Evolutionary conservation across 2,888 invertebrate species (phyloP).

Genomic region (Crepidodera aurea): DNA sequence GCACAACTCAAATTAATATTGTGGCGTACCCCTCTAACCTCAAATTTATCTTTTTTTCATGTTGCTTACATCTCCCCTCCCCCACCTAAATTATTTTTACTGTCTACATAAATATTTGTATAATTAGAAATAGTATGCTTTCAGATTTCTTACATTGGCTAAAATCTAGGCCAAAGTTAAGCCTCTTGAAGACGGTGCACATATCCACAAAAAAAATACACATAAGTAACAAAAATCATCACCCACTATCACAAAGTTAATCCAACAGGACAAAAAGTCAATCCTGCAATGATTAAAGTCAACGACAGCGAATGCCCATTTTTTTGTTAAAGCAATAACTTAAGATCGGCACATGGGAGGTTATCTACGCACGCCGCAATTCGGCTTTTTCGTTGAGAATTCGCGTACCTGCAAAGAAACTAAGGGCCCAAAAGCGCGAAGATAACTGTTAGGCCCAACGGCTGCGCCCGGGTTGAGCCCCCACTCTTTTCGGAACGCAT

Average conservation of each 20-base stretch:
- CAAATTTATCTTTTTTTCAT: no score
- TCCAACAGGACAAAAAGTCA: constrained; percentile 4
- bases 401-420: constrained; percentile 34
- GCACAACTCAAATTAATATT: no score
- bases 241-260: constrained; percentile 34
- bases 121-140: no score
- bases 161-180: constrained; percentile 25
- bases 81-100: no score
- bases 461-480: constrained; percentile 61
- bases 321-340: not conserved
- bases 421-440: constrained; percentile 51
- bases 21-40: no score
- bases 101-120: no score
- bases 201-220: constrained; percentile 34
- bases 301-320: not conserved
- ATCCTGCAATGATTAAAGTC: not conserved
- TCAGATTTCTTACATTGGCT: constrained; percentile 41
- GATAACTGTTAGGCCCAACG: constrained; percentile 58
- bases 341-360: constrained; percentile 23
- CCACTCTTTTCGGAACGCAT: constrained; percentile 57
- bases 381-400: constrained; percentile 28
- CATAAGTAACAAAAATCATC: constrained; percentile 29
- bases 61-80: no score
- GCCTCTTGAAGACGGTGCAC: constrained; percentile 17
- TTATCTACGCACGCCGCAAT: constrained; percentile 25